phyloP scores from a whole-genome alignment of 2,888 invertebrate genomes.

The Epinotia bilunana region DNA sequence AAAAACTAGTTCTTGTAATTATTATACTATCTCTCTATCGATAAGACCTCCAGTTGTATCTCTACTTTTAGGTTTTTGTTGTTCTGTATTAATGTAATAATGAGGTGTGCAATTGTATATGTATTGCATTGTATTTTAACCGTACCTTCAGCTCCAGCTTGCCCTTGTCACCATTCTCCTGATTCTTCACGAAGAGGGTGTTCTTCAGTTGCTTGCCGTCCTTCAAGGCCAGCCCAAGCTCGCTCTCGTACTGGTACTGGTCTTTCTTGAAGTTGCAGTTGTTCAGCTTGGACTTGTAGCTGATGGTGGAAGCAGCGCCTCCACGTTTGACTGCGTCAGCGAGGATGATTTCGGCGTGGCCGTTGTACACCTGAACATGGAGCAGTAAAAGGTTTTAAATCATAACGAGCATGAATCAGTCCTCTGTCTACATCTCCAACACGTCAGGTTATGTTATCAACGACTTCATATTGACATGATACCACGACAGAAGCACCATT shows the following conservation, averaged over 20 bases:
- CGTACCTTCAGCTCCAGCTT: conserved; percentile 71
- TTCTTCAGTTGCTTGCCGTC: conserved; percentile 69
- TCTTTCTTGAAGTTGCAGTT: conserved; percentile 66
- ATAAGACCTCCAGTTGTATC: no score
- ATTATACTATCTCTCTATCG: no score
- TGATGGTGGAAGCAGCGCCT: conserved; percentile 65
- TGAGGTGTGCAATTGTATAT: no score
- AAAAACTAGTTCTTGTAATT: no score
- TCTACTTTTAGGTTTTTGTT: no score
- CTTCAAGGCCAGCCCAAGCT: conserved; percentile 66
- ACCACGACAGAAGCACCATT: no score
- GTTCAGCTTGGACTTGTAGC: conserved; percentile 65
- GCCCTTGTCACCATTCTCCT: conserved; percentile 62
- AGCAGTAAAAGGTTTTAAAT: neutral
- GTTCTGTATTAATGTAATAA: no score
- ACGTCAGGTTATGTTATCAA: no score
- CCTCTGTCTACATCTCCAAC: no score
- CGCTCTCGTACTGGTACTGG: conserved; percentile 66
- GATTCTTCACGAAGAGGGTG: conserved; percentile 63
- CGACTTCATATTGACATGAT: no score
- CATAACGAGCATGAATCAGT: neutral
- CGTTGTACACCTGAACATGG: conserved; percentile 61
- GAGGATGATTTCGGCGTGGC: conserved; percentile 61
- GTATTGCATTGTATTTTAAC: neutral
- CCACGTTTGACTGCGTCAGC: conserved; percentile 73